Conservation (phyloP, 2,113 vertebrate genomes). For the Galeopterus variegatus region DNA sequence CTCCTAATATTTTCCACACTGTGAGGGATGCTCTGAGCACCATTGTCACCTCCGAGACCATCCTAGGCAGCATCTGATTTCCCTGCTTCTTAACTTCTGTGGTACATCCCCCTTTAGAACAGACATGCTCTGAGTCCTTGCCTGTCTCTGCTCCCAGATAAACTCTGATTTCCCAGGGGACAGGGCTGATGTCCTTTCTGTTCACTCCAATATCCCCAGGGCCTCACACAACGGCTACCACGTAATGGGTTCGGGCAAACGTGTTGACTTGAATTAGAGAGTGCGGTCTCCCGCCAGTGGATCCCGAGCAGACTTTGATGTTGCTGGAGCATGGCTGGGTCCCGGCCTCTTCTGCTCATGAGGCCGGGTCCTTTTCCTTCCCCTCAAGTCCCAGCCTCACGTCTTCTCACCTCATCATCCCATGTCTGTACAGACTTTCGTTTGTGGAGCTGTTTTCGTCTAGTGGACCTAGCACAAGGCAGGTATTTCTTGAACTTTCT, state of each 20-base stretch:
- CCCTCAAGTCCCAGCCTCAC: background rate
- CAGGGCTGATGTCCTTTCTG: background rate
- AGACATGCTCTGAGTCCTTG: background rate
- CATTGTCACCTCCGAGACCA: background rate
- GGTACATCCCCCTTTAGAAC: background rate
- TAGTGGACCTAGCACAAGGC: background rate
- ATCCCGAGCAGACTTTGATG: background rate
- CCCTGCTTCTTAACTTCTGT: background rate
- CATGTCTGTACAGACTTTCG: background rate
- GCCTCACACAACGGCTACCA: background rate
- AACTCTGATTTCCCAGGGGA: background rate
- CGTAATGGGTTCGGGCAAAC: background rate
- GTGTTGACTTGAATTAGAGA: conserved; percentile 1
- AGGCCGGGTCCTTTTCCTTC: background rate
- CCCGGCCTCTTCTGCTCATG: background rate
- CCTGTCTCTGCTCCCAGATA: background rate
- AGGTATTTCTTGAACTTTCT: background rate
- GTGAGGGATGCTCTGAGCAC: background rate
- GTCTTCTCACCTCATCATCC: background rate
- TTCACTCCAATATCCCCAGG: background rate
- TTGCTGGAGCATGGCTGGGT: background rate
- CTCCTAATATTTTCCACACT: background rate
- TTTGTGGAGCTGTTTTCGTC: background rate
- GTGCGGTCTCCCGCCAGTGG: background rate
- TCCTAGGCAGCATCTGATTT: background rate